Percentiles rank a stretch among this genome's conserved stretches.
Conservation (phyloP, 2,797 vertebrate species). For the Garrulus glandarius region DNA sequence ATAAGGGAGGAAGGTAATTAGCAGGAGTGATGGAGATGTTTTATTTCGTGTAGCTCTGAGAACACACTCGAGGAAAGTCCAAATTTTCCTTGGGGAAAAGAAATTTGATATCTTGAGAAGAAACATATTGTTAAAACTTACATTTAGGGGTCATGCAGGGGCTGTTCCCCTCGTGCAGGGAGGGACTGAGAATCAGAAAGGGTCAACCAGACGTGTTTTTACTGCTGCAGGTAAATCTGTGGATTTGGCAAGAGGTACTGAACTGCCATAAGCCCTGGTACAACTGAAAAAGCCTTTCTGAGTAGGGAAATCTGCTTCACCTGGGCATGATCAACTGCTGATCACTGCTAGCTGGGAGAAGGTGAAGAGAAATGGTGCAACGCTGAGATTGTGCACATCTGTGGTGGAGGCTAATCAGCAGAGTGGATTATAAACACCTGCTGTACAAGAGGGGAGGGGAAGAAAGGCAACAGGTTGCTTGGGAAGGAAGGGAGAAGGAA, state of each 20-base stretch:
- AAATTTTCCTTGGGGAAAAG: not conserved
- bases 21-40: not conserved
- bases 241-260: fast-evolving
- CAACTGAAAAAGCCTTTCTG: not conserved
- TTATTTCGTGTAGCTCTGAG: not conserved
- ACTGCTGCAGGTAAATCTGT: not conserved
- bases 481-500: not conserved
- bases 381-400: fast-evolving
- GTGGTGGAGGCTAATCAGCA: too few relatives aligned
- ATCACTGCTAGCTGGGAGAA: not conserved
- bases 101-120: not conserved
- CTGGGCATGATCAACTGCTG: not conserved
- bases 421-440: not conserved
- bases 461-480: not conserved
- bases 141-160: too few relatives aligned
- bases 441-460: not conserved
- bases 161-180: not conserved
- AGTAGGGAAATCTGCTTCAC: not conserved
- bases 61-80: not conserved
- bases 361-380: not conserved
- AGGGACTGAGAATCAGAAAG: not conserved
- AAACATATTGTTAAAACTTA: not conserved
- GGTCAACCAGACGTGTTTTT: not conserved
- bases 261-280: not conserved
- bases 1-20: not conserved